These are phyloP conservation scores for Microtus montanus DNA, from an alignment of 2,113 vertebrate genomes.

Conservation along the genomic window DNA sequence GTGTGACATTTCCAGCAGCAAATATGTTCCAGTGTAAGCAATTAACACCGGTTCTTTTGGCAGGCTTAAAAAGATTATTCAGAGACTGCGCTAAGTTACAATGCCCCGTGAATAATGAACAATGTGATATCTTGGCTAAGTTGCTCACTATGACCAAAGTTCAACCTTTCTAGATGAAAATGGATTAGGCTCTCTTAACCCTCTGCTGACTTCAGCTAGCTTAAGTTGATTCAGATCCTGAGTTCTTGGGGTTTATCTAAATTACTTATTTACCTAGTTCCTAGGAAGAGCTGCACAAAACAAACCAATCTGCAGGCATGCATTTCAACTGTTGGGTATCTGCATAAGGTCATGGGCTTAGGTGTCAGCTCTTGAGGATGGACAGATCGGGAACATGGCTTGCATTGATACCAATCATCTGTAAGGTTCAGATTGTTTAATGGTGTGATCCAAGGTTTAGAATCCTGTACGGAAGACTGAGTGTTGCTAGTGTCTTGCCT, in stretches of 20 bases:
- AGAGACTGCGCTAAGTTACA: slow-evolving; percentile 71
- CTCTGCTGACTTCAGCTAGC: slow-evolving; percentile 6
- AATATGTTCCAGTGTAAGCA: slow-evolving; percentile 83
- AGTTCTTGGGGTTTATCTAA: slow-evolving; percentile 24
- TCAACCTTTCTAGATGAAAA: slow-evolving; percentile 63
- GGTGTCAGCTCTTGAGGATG: background rate
- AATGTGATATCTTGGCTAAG: slow-evolving; percentile 10
- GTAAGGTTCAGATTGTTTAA: background rate
- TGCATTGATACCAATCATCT: background rate
- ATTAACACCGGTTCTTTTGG: slow-evolving; percentile 83
- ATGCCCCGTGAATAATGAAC: slow-evolving; percentile 78
- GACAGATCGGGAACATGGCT: rapidly evolving
- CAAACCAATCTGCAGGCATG: background rate
- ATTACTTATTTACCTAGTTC: slow-evolving; percentile 59
- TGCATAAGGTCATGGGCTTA: background rate
- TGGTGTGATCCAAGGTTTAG: background rate
- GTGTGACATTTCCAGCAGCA: slow-evolving; percentile 86
- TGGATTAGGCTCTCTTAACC: slow-evolving; percentile 42
- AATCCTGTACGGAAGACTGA: too few relatives aligned
- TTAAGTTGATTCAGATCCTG: background rate
- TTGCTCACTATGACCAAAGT: slow-evolving; percentile 53
- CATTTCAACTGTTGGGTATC: background rate
- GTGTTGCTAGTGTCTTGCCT: background rate
- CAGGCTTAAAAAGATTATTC: slow-evolving; percentile 84
- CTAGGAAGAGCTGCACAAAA: background rate